Evolutionary conservation across 1,140 invertebrate species (phyloP).

Genomic region (Homarus americanus): DNA sequence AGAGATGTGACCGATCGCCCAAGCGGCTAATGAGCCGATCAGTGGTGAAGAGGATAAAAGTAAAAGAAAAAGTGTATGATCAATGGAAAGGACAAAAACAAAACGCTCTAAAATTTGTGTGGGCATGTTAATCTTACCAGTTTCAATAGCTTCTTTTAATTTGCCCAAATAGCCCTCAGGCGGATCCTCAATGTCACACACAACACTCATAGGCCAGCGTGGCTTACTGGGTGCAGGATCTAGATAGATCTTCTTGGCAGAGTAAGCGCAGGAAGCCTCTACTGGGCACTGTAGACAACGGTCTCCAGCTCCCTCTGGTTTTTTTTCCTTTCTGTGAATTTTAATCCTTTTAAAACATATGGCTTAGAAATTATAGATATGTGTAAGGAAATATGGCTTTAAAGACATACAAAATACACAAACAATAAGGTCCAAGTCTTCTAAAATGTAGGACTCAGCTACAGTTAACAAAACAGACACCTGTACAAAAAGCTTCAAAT

Average conservation of each 20-base stretch:
- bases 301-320: constrained; percentile 76
- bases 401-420: too few species aligned
- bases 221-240: constrained; percentile 74
- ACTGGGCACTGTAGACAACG: constrained; percentile 78
- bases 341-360: neutral
- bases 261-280: constrained; percentile 78
- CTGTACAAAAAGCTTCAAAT: too few species aligned
- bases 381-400: too few species aligned
- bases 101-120: too few species aligned
- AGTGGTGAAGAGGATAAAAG: too few species aligned
- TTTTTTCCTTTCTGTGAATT: constrained; percentile 62
- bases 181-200: constrained; percentile 77
- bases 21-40: too few species aligned
- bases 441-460: neutral
- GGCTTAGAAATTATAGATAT: too few species aligned
- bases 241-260: constrained; percentile 79
- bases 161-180: constrained; percentile 47
- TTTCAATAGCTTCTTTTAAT: constrained; percentile 50
- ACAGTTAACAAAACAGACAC: too few species aligned
- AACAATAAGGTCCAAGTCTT: neutral
- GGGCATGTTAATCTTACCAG: constrained; percentile 46
- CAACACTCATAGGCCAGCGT: constrained; percentile 77
- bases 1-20: too few species aligned
- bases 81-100: too few species aligned
- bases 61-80: too few species aligned